Evolutionary conservation across 2,113 vertebrate genomes (phyloP), one percentile per base, ranked within the genome.

Genomic region (Elgaria multicarinata): DNA sequence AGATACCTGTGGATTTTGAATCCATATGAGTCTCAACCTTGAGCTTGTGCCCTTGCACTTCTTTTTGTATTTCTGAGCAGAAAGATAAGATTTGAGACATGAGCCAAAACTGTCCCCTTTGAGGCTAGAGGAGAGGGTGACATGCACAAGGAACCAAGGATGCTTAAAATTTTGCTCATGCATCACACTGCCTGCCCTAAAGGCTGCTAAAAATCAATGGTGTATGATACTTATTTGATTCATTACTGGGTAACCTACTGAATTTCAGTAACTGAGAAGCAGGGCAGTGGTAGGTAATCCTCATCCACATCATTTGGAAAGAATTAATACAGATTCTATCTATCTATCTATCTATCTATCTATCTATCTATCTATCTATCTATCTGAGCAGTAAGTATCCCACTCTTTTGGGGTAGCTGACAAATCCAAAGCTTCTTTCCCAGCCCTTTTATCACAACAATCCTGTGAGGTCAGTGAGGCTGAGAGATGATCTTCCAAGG

Each of bases 181-280:
- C 83, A 46, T 91, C 92, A 87, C 84, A 90, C 92, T 82, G 90
- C 91, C 83, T 77, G 55, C 75, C 16, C 28, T 12, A 69, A 90
- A 78, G 91, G 93, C 89, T 89, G 83, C 88, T 93, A 84, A 71
- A 90, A n/a, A n/a, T 53, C 36, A 90, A 20, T 87, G 91, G 83
- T 90, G 3, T 80, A 31, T 69, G n/a, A 83, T 90, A 53, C 2
- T 44, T 44, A 67, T 6, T 62, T 80, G 78, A 67, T n/a, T 91
- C 79, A 22, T 58, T 83, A 83, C 67, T 88, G n/a, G 28, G 85
- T 84, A 24, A 31, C 83, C 58, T 72, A 42, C 12, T 44, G 28
- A 55, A 3, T 64, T 78, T 1, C 1, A 69, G 83, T 39, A 84
- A 39, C 4, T 62, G 81, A 91, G 62, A 64, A 90, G 77, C 80